Base-by-base conservation (phyloP, 92 coral and sea anemone genomes). In the Micromussa lordhowensis region DNA sequence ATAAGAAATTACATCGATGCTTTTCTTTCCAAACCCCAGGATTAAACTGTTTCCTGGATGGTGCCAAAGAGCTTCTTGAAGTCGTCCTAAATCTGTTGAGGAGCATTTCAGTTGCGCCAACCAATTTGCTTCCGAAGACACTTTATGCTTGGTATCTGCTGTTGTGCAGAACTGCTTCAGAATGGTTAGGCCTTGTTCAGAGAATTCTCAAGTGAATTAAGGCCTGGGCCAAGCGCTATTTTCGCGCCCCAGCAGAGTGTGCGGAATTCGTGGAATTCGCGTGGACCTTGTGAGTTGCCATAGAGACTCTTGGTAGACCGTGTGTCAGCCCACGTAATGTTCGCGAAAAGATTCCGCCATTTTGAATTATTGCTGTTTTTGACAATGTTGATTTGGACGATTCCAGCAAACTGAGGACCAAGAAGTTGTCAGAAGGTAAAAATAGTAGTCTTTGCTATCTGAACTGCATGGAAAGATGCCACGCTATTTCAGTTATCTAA, bases 61-160 rank as follows among this genome's bases (percentile, higher is more conserved):
- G 40, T 89, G 75, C 92, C 89, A 84, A 49, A 89, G 86, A 31
- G 76, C 89, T 48, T 69, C 66, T 81, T 88, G 86, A 30, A 88
- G n/a, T 5, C 3, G 58, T 5, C 15, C 77, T 40, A 88, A 74
- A 2, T 88, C 91, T 74, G 12, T 26, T 13, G 66, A 6, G 1
- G 83, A 44, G 36, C 49, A 82, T 70, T 63, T 75, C 88, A 77
- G 49, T 31, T 77, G 79, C 5, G 29, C 26, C 0, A 89, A 81
- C 92, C 92, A 89, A 6, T 66, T 55, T 11, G 75, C 89, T 59
- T 84, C 92, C 15, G 85, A 35, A 7, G 85, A 3, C 64, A 89
- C 88, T 55, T 83, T 82, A 51, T 28, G 36, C 4, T 40, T 32
- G 13, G 68, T 88, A 0, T 82, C 73, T 19, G 51, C 36, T 49